Evolutionary conservation across 2,797 vertebrate species (phyloP).

Genomic region (Schizothorax lantsangensis): DNA sequence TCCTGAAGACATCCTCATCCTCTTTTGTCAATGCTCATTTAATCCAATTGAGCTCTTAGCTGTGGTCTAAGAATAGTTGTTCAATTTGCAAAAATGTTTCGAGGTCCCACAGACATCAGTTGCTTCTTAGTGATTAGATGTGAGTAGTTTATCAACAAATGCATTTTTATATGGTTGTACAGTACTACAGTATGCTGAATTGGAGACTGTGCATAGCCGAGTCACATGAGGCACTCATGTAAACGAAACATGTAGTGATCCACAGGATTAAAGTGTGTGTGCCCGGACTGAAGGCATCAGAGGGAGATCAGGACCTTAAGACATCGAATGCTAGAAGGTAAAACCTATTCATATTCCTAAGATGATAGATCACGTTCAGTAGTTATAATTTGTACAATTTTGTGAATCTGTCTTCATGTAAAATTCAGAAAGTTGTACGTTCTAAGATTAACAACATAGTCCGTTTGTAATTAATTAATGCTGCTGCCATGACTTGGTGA

Average conservation of each 20-base stretch:
- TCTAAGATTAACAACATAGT: constrained; percentile 9
- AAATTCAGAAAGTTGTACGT: neutral
- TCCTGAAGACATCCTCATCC: constrained; percentile 32
- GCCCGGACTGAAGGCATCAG: constrained; percentile 67
- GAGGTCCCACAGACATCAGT: constrained; percentile 23
- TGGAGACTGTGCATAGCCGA: constrained; percentile 53
- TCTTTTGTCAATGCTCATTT: constrained; percentile 69
- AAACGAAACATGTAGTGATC: constrained; percentile 74
- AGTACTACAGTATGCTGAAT: constrained; percentile 17
- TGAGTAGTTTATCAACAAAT: constrained; percentile 37
- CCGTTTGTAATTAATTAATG: neutral
- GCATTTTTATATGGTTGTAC: constrained; percentile 14
- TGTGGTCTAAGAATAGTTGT: constrained; percentile 77
- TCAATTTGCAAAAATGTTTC: constrained; percentile 64
- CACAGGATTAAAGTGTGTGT: constrained; percentile 71
- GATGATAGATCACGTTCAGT: neutral
- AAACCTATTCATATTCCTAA: constrained; percentile 15
- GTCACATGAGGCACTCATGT: constrained; percentile 68
- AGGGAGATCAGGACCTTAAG: constrained; percentile 65
- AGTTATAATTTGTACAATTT: neutral
- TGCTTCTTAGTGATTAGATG: constrained; percentile 40
- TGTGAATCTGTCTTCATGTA: neutral
- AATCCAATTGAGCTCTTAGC: constrained; percentile 83
- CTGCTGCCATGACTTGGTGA: neutral
- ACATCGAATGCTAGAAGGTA: constrained; percentile 66